phyloP scores from a whole-genome alignment of 2,888 invertebrate species.

The Campoletis raptor region DNA sequence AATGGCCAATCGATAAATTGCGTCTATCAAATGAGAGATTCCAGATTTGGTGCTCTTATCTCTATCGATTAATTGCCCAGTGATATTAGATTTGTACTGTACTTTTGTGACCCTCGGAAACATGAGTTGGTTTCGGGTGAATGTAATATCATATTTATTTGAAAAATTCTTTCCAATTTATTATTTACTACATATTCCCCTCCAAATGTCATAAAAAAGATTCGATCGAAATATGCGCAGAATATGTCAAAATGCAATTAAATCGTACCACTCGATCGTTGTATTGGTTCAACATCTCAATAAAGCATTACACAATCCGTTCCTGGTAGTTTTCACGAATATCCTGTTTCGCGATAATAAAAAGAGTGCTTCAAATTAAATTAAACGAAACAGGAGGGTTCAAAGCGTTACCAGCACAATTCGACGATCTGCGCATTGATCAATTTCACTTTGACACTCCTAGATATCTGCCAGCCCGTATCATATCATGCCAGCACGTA shows the following conservation, averaged over 20 bases:
- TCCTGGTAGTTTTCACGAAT: neutral
- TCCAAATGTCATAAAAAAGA: neutral
- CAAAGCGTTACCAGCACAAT: neutral
- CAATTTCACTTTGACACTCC: slow-evolving; percentile 3
- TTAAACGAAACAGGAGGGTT: neutral
- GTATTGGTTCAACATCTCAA: neutral
- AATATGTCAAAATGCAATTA: neutral
- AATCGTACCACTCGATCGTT: neutral
- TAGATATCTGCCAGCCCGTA: neutral
- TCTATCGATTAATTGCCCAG: slow-evolving; percentile 1
- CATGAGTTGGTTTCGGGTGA: neutral
- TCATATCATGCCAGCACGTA: neutral
- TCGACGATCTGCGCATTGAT: neutral
- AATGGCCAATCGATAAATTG: slow-evolving; percentile 27
- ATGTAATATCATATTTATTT: neutral
- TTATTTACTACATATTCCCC: neutral
- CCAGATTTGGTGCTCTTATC: neutral
- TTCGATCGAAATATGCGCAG: neutral
- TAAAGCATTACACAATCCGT: neutral
- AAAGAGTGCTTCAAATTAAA: neutral
- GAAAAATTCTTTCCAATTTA: neutral
- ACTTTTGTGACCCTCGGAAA: neutral
- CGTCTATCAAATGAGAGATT: slow-evolving; percentile 19
- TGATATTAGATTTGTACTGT: neutral
- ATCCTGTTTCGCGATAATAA: neutral